Evolutionary conservation across 2,888 invertebrate species (phyloP), one percentile per base, ranked within the genome.

Genomic region (Calameuta idolon): DNA sequence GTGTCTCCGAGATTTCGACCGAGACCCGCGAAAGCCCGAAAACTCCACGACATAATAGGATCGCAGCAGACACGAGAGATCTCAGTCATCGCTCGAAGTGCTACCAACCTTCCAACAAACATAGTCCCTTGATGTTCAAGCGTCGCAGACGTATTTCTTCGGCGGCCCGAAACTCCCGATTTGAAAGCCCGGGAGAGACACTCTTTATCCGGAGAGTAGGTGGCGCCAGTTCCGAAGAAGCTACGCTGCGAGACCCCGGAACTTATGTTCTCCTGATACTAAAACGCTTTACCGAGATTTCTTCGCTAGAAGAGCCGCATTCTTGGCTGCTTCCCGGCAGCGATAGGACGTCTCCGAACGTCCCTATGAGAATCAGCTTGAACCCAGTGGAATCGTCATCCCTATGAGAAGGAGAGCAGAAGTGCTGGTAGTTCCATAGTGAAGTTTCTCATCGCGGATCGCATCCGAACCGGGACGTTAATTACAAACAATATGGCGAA

Each of bases 281-380:
- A 33, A 81, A 82, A 82, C 79, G 80, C 79, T 76, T 77, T 75
- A 75, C 74, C 35, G 81, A 82, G 82, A 82, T 81, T 81, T 82
- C 82, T 81, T 82, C 81, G 76, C 80, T 78, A 80, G 75, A 37
- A 80, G 34, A n/a, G 73, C 34, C 35, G 40, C 75, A 79, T 81
- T 79, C 76, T 79, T 79, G 73, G 33, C 23, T 23, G 55, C 23
- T 55, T 55, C 55, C 23, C 23, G 55, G 23, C 55, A 15, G 55
- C 1, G 55, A 55, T 55, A 55, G 23, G 55, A 55, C 23, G 55
- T 23, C 23, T 55, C 23, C 0, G 55, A 55, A 55, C 55, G 55
- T 23, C 55, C 15, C 55, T 55, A 23, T 55, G 55, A 55, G 23
- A 55, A 55, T 55, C 55, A 9, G 55, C 23, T 23, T 55, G 55